Evolutionary conservation across 2,113 vertebrate species (phyloP).

Genomic region (Ammodytes dubius): DNA sequence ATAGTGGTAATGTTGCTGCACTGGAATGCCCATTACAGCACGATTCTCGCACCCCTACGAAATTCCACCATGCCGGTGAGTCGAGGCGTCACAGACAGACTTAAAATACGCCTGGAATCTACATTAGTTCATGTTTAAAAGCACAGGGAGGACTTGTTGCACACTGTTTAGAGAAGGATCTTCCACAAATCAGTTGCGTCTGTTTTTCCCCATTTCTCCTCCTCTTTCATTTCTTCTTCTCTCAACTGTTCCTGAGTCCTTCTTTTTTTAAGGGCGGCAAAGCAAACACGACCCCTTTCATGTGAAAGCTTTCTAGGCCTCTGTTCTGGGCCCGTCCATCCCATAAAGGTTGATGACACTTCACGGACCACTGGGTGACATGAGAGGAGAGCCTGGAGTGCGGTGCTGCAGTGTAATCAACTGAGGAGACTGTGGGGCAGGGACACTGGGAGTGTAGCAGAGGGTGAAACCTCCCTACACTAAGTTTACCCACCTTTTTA

Average conservation of each 20-base stretch:
- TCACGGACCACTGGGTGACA: conserved; percentile 71
- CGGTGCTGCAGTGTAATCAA: conserved; percentile 45
- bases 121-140: conserved; percentile 85
- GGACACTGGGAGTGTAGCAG: conserved; percentile 28
- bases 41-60: conserved; percentile 84
- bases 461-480: conserved; percentile 14
- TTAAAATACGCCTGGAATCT: conserved; percentile 83
- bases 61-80: conserved; percentile 80
- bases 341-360: conserved; percentile 80
- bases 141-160: conserved; percentile 80
- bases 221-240: conserved; percentile 28
- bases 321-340: conserved; percentile 60
- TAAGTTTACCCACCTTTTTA: conserved; percentile 58
- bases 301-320: conserved; percentile 79
- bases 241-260: conserved; percentile 57
- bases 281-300: conserved; percentile 83
- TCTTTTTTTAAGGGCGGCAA: conserved; percentile 74
- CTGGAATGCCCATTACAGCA: conserved; percentile 84
- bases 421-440: conserved; percentile 25
- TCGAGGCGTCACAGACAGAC: conserved; percentile 75
- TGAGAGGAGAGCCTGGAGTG: conserved; percentile 55
- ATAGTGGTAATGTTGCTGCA: conserved; percentile 76
- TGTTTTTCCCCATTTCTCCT: conserved; percentile 50
- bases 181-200: conserved; percentile 65
- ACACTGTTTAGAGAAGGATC: conserved; percentile 80